Evolutionary conservation across 2,797 vertebrate species (phyloP), one percentile per base, ranked within the genome.

Genomic region (Columba guinea): DNA sequence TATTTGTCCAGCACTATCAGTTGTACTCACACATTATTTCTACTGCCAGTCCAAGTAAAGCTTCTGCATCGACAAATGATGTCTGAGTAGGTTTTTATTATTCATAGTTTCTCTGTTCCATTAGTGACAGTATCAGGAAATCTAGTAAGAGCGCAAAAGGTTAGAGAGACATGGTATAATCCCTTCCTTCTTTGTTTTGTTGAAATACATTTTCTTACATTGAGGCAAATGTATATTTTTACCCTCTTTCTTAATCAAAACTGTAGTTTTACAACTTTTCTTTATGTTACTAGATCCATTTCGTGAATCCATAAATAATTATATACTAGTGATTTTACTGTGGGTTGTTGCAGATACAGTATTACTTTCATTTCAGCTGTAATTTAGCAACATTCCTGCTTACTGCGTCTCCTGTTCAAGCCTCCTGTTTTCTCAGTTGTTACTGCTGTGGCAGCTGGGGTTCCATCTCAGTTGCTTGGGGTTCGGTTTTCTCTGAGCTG

Each of bases 11-110:
- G 14, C 23, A 28, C 11, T 59, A 9, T 35, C 48, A 51, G 37
- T 8, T 65, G 15, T 28, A 55, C 24, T 71, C 7, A 0, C 9
- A 26, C 5, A 0, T 9, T 51, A 4, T 10, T 73, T 20, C 24
- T 79, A 7, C 46, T 39, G 34, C 19, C 17, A 23, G 3, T 55
- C 44, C 23, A 32, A 32, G 13, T 56, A 64, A 70, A 75, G 24
- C 5, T 70, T 88, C 28, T 79, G 32, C 67, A 48, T 87, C 67
- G 67, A 11, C 6, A 65, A 49, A 17, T 59, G 1, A 49, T 64
- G 74, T 65, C 39, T 55, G 24, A 44, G 24, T 5, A 41, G 41
- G 21, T n/a, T 91, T 70, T 68, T 1, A 0, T 14, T 39, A 49
- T 44, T 18, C 41, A 44, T 44, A 44, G n/a, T 4, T 39, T 46